Evolutionary conservation across 2,113 vertebrate species (phyloP), one percentile per base, ranked within the genome.

Genomic region (Andinoacara biseriatus): DNA sequence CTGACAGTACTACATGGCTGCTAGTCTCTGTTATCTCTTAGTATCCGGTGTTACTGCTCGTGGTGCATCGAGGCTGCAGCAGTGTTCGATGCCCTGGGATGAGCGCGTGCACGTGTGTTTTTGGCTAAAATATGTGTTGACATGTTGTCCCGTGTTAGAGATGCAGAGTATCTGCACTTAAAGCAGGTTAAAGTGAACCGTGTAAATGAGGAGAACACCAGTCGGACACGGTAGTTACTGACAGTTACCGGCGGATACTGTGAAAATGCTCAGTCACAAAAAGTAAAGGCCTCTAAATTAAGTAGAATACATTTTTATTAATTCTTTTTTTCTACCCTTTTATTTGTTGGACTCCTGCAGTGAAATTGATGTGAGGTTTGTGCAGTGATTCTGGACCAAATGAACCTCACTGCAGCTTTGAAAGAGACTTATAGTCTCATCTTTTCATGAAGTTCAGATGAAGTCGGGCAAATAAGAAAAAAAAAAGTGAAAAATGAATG

Each of bases 41-140:
- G 49, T 5, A 4, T 17, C 20, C n/a, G 14, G n/a, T 2, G 0
- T 14, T 65, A 22, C 38, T 40, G 13, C 62, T 43, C 61, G 20
- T 40, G 0, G 13, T 63, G 4, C 7, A 22, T 17, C 35, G 35
- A 43, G 5, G 61, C 46, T 49, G 46, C 46, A 46, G 43, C 11
- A 46, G 13, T 46, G 13, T 14, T 46, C 5, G 7, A 3, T 13
- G 40, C 40, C 46, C 46, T 49, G 46, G 14, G 5, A 49, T 15
- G 14, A 17, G 46, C 15, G 9, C 14, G 2, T 15, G 5, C 46
- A 49, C 46, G 1, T 2, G 11, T 14, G 13, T 49, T 17, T 5
- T 49, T 49, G 46, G 14, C 13, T 49, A 6, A 15, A 49, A 13
- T 46, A 5, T 15, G 46, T 49, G 46, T 49, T 49, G 17, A 15